These are phyloP conservation scores for Trypoxylus dichotomus DNA, from an alignment of 1,140 invertebrate genomes.

Conservation along the genomic window DNA sequence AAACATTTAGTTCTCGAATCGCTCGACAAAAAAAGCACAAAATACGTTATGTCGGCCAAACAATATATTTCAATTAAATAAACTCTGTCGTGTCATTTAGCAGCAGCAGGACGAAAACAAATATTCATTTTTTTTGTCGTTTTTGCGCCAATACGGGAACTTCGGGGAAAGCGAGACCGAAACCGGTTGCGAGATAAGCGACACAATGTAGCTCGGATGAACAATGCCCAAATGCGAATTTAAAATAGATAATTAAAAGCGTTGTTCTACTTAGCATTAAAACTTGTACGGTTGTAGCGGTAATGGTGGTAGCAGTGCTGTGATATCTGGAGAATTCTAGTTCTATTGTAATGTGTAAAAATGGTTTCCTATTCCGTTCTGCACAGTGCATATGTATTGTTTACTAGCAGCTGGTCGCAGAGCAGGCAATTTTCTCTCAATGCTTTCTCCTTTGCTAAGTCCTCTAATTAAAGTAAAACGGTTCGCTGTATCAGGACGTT, in stretches of 20 bases:
- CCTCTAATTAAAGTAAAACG: neutral
- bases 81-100: neutral
- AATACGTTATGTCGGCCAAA: neutral
- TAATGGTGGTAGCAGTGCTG: neutral
- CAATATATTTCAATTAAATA: neutral
- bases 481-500: neutral
- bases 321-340: neutral
- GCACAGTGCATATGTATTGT: neutral
- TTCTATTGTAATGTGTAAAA: neutral
- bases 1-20: neutral
- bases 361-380: slow-evolving; percentile 8
- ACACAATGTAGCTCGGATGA: neutral
- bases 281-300: neutral
- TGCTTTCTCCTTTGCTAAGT: neutral
- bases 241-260: slow-evolving; percentile 23
- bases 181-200: neutral
- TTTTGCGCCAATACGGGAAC: neutral
- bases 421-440: neutral
- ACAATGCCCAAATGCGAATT: slow-evolving; percentile 1
- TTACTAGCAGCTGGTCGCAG: neutral
- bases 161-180: neutral
- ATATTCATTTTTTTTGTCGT: neutral
- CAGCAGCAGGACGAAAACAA: neutral
- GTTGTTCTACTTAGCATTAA: neutral
- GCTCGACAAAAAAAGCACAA: neutral